These are phyloP conservation scores for Pseudococcus jackbeardsleyi DNA, from an alignment of 2,888 invertebrate species.

Conservation along the genomic window DNA sequence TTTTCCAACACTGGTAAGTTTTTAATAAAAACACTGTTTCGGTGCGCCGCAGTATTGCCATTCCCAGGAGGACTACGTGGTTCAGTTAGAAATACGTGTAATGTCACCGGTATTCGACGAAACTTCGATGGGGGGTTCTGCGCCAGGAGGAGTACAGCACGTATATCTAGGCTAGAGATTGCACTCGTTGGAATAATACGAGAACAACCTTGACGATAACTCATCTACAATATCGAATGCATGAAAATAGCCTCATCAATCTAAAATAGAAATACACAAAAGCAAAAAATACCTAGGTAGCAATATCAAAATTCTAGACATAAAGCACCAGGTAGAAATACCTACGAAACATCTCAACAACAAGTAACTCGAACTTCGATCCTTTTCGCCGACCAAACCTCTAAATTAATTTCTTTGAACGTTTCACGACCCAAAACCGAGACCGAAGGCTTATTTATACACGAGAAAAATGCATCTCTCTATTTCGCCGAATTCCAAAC, in stretches of 20 bases:
- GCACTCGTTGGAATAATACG: not conserved
- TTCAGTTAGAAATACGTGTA: not conserved
- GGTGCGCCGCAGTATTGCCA: not conserved
- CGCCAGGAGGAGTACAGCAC: not conserved
- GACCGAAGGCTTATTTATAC: slow-evolving; percentile 1
- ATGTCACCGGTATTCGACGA: not conserved
- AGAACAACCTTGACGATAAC: not conserved
- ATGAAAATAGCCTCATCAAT: not conserved
- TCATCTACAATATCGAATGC: not conserved
- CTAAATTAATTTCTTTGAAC: slow-evolving; percentile 10
- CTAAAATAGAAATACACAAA: not conserved
- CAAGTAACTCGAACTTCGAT: not conserved
- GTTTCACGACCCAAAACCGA: not conserved
- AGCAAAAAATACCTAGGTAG: not conserved
- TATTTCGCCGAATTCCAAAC: not conserved
- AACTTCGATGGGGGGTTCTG: not conserved
- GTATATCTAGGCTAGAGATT: not conserved
- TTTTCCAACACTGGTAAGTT: not conserved
- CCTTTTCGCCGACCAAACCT: not conserved
- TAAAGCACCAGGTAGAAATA: not conserved
- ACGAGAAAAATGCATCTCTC: slow-evolving; percentile 24
- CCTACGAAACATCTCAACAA: not conserved
- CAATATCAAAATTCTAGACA: not conserved
- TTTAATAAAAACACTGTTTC: slow-evolving; percentile 24
- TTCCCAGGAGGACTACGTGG: not conserved